These are phyloP conservation scores for Leucophora obtusa DNA, from an alignment of 2,888 invertebrate genomes.

Conservation along the genomic window DNA sequence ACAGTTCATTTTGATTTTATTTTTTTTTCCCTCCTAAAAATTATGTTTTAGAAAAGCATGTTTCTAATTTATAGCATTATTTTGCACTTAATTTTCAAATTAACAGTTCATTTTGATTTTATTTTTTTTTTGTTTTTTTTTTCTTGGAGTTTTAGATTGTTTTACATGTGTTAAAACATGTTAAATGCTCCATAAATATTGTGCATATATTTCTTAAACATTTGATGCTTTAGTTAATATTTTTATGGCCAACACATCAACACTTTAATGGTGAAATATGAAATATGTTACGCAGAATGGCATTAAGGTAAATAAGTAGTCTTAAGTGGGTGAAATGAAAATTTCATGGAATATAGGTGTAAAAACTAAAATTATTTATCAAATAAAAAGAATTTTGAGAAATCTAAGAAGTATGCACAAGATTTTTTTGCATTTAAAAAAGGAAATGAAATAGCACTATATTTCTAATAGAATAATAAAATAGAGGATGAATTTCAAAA, in stretches of 20 bases:
- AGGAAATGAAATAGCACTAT: no score
- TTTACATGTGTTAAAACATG: slow-evolving; percentile 29
- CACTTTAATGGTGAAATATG: slow-evolving; percentile 8
- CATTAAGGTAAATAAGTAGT: not conserved
- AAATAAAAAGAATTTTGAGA: no score
- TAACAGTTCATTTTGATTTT: slow-evolving; percentile 38
- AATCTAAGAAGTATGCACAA: no score
- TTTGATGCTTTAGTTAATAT: slow-evolving; percentile 4
- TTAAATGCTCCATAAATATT: slow-evolving; percentile 28
- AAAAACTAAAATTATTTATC: no score
- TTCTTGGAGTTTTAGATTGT: not conserved
- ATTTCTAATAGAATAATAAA: no score
- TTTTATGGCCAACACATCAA: slow-evolving; percentile 18
- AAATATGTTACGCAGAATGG: not conserved
- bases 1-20: slow-evolving; percentile 31
- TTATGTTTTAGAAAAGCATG: slow-evolving; percentile 19
- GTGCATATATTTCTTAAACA: not conserved
- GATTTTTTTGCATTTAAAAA: no score
- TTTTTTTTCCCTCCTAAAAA: not conserved
- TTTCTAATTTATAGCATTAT: slow-evolving; percentile 38
- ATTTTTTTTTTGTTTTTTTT: not conserved
- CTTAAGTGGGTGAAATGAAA: not conserved
- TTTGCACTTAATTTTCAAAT: slow-evolving; percentile 52
- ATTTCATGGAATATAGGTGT: not conserved
- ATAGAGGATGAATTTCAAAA: no score